Percentiles rank a stretch among this genome's conserved stretches.
These are phyloP conservation scores for Irena cyanogastra DNA, from an alignment of 2,113 vertebrate species.

Conservation along the genomic window DNA sequence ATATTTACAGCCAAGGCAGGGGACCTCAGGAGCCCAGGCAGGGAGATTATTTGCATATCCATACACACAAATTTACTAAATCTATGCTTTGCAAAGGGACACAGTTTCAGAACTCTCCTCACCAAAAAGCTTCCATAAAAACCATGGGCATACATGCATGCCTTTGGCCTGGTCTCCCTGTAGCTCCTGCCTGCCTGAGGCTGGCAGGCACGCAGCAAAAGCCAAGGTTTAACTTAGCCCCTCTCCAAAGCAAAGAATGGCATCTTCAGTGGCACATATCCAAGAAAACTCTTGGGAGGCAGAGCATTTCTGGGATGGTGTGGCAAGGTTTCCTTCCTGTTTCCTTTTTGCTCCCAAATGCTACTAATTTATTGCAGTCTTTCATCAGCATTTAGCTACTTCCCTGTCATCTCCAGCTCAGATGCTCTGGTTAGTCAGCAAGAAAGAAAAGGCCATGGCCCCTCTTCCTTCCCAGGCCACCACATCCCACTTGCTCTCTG, in stretches of 20 bases:
- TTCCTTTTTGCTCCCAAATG: background rate
- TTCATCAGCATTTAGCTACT: background rate
- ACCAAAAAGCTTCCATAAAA: background rate
- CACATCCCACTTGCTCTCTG: background rate
- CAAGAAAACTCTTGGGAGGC: background rate
- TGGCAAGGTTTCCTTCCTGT: background rate
- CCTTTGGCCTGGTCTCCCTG: background rate
- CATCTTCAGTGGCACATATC: background rate
- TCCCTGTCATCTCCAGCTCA: background rate
- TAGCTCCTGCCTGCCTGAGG: background rate
- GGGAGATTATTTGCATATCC: background rate
- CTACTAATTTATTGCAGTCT: background rate
- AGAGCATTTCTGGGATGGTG: background rate
- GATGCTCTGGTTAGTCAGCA: background rate
- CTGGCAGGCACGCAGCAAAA: background rate
- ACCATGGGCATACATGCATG: rapidly evolving
- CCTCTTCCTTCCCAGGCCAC: background rate
- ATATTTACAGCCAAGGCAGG: slow-evolving; percentile 13
- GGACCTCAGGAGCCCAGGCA: background rate
- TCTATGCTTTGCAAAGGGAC: background rate
- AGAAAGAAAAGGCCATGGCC: background rate
- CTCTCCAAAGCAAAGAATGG: background rate
- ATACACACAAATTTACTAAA: background rate
- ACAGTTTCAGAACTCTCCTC: background rate
- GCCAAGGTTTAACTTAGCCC: background rate